These are phyloP conservation scores for Illadopsis cleaveri DNA, from an alignment of 2,113 vertebrate species.

Conservation along the genomic window DNA sequence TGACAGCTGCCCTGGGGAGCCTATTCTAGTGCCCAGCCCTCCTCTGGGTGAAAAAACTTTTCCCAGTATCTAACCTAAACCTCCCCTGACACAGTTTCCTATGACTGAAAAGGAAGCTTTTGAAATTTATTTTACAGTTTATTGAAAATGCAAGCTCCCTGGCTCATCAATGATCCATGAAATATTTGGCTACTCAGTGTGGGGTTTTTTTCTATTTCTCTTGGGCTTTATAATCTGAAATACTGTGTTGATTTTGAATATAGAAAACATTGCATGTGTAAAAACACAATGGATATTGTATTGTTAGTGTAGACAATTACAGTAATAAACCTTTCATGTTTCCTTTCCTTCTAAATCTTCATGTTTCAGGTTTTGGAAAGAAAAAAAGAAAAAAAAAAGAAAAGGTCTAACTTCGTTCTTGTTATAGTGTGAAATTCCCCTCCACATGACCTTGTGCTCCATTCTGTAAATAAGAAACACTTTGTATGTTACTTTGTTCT, in stretches of 20 bases:
- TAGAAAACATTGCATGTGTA: not conserved
- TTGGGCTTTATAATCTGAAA: not conserved
- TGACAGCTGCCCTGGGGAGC: not conserved
- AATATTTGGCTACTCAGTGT: not conserved
- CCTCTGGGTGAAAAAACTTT: not conserved
- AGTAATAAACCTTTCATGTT: not conserved
- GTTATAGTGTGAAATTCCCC: not conserved
- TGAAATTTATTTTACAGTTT: not conserved
- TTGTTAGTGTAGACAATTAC: not conserved
- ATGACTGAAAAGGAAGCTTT: not conserved
- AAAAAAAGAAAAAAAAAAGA: not conserved
- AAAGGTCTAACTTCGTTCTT: not conserved
- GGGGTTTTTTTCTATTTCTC: not conserved
- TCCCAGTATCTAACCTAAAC: not conserved
- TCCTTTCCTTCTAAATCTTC: not conserved
- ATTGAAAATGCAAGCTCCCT: not conserved
- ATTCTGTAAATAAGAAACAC: not conserved
- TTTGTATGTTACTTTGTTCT: not conserved
- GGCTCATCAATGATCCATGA: not conserved
- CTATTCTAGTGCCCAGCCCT: accelerated
- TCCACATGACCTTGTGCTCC: not conserved
- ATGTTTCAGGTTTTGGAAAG: not conserved
- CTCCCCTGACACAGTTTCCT: not conserved
- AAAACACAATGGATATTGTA: not conserved
- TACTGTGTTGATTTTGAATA: not conserved